These are phyloP conservation scores for Ypsolopha scabrella DNA, from an alignment of 2,888 invertebrate genomes.

Conservation along the genomic window DNA sequence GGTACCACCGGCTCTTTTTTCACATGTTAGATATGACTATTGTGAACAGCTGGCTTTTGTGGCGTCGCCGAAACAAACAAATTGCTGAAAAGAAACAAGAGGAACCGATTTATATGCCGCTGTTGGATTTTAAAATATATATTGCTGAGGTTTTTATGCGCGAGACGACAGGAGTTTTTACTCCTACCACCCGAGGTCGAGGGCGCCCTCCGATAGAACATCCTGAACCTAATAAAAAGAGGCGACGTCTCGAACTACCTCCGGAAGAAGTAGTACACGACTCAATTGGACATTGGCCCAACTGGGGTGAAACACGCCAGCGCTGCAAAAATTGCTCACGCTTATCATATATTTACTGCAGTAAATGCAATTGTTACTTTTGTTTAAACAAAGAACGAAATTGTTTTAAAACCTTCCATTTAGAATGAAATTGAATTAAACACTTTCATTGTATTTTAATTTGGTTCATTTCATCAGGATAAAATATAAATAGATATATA, in stretches of 20 bases:
- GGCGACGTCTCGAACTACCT: background rate
- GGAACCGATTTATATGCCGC: background rate
- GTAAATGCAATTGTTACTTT: background rate
- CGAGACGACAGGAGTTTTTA: background rate
- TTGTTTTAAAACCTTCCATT: too few relatives aligned
- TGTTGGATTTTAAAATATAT: background rate
- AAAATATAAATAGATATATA: too few relatives aligned
- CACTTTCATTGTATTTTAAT: too few relatives aligned
- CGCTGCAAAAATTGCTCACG: background rate
- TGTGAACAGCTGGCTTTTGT: too few relatives aligned
- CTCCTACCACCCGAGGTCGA: background rate
- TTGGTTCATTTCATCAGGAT: too few relatives aligned
- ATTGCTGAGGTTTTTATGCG: background rate
- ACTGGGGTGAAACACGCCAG: background rate
- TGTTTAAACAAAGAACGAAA: too few relatives aligned
- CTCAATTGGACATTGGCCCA: background rate
- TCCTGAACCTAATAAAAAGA: background rate
- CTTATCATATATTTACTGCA: background rate
- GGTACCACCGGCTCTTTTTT: too few relatives aligned
- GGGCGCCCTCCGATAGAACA: too few relatives aligned
- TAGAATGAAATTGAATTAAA: too few relatives aligned
- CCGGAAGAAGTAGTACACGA: background rate
- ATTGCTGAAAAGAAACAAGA: too few relatives aligned
- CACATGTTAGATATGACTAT: too few relatives aligned
- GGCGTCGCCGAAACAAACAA: too few relatives aligned